phyloP scores from a whole-genome alignment of 1,140 invertebrate genomes.

The Drosophila nannoptera region DNA sequence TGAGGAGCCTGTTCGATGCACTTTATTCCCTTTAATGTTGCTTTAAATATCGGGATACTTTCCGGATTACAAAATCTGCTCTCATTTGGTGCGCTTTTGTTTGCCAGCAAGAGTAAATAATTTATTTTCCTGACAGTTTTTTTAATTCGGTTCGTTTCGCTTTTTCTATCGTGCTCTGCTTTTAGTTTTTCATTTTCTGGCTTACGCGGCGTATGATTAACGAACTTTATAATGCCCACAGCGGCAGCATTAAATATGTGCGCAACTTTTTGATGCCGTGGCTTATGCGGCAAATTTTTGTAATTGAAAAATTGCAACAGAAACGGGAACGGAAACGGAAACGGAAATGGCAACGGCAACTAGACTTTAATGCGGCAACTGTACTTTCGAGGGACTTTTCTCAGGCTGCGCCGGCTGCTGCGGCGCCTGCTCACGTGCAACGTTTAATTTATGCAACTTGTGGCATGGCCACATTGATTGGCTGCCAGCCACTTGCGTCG shows the following conservation, averaged over 20 bases:
- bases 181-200: constrained; percentile 8
- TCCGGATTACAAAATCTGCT: too few species aligned
- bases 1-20: too few species aligned
- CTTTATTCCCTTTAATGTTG: too few species aligned
- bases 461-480: constrained; percentile 67
- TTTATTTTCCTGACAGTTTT: neutral
- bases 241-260: constrained; percentile 6
- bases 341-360: constrained; percentile 18
- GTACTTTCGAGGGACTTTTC: constrained; percentile 54
- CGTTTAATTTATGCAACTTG: constrained; percentile 74
- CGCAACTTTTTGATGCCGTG: constrained; percentile 15
- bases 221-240: constrained; percentile 36
- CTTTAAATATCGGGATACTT: too few species aligned
- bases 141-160: too few species aligned
- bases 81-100: too few species aligned
- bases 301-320: constrained; percentile 40
- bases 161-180: neutral
- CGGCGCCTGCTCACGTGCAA: constrained; percentile 57
- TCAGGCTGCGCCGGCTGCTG: neutral
- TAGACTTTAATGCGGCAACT: constrained; percentile 53
- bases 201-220: constrained; percentile 58
- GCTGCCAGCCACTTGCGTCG: constrained; percentile 16
- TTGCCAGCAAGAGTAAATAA: constrained; percentile 6
- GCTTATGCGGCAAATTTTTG: constrained; percentile 37
- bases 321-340: constrained; percentile 11